Evolutionary conservation across 2,113 vertebrate species (phyloP).

Genomic region (Sorex fumeus): DNA sequence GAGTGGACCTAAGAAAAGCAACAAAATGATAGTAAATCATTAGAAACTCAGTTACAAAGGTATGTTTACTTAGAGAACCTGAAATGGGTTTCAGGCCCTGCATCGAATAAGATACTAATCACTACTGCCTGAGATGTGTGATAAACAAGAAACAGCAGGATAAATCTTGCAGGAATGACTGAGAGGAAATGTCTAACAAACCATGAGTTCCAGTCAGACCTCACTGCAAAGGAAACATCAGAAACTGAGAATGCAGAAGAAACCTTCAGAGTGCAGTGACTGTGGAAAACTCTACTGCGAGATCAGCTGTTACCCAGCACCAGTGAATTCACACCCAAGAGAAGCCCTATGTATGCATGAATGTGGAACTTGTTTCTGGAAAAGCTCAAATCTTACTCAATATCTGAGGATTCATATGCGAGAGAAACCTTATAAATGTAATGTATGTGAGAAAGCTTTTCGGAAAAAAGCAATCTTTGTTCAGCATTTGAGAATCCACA

Average conservation of each 20-base stretch:
- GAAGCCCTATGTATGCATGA: slow-evolving; percentile 60
- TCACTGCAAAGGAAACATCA: slow-evolving; percentile 3
- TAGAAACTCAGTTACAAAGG: too few relatives aligned
- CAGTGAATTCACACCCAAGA: slow-evolving; percentile 67
- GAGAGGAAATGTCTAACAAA: not conserved
- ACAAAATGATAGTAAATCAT: too few relatives aligned
- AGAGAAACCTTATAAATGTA: slow-evolving; percentile 72
- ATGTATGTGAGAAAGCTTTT: slow-evolving; percentile 66
- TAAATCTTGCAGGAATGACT: not conserved
- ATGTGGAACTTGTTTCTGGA: slow-evolving; percentile 71
- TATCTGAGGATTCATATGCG: slow-evolving; percentile 69
- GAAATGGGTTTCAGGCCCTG: too few relatives aligned
- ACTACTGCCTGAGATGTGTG: not conserved
- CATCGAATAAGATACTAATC: too few relatives aligned
- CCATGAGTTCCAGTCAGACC: slow-evolving; percentile 45
- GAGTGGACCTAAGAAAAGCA: too few relatives aligned
- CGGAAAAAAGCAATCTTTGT: slow-evolving; percentile 57
- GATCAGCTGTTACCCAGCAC: slow-evolving; percentile 61
- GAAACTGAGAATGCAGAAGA: slow-evolving; percentile 38
- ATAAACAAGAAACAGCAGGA: not conserved
- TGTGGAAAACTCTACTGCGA: slow-evolving; percentile 77
- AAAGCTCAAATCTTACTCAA: slow-evolving; percentile 69
- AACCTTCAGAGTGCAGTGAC: slow-evolving; percentile 57
- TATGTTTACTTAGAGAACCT: too few relatives aligned
- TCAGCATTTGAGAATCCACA: too few relatives aligned